Conservation (phyloP, 2,113 vertebrate species). For the Perccottus glenii region DNA sequence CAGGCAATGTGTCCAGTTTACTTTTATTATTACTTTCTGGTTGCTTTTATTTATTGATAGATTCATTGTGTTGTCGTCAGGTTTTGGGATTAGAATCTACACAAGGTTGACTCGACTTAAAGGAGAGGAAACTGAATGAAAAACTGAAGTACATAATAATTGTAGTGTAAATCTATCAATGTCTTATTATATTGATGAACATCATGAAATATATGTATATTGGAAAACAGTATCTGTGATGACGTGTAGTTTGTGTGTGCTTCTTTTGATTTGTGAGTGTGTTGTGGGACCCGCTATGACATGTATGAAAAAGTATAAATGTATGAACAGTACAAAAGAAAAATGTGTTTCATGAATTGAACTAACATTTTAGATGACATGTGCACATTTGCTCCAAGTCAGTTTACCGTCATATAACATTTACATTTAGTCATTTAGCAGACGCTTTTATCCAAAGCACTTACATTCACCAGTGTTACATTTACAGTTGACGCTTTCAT, state of each 20-base stretch:
- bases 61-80: conserved; percentile 73
- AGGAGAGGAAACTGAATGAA: conserved; percentile 73
- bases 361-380: no score
- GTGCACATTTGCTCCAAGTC: no score
- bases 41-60: conserved; percentile 71
- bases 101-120: conserved; percentile 68
- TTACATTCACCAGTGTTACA: no score
- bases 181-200: conserved; percentile 86
- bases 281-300: conserved; percentile 63
- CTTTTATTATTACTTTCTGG: conserved; percentile 25
- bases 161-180: conserved; percentile 86
- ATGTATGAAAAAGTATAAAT: conserved; percentile 64
- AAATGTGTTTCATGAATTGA: conserved; percentile 10
- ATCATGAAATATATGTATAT: conserved; percentile 85
- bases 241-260: conserved; percentile 73
- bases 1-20: conserved; percentile 62
- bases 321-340: conserved; percentile 53
- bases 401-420: no score
- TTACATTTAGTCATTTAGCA: no score
- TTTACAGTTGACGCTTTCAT: no score
- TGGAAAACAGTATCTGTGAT: conserved; percentile 75
- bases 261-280: conserved; percentile 62
- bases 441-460: no score
- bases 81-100: conserved; percentile 69
- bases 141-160: conserved; percentile 81